phyloP scores from a whole-genome alignment of 2,797 vertebrate genomes.

The Chelonia mydas region DNA sequence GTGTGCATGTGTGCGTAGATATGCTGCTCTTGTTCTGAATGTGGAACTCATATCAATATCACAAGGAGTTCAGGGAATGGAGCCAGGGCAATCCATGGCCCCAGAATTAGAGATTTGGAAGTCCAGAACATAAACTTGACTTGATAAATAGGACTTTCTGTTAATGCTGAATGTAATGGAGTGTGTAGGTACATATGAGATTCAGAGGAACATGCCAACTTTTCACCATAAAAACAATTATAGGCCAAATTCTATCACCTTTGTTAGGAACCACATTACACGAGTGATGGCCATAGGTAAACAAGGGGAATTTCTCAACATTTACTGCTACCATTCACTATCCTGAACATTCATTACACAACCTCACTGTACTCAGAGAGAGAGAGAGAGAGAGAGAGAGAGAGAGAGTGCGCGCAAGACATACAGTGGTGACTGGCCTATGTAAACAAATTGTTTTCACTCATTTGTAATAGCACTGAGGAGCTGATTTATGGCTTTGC shows the following conservation, averaged over 20 bases:
- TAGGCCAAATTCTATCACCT: background rate
- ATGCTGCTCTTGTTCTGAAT: background rate
- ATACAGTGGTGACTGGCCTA: background rate
- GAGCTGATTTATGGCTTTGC: background rate
- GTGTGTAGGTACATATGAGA: background rate
- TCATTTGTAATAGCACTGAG: background rate
- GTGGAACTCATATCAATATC: background rate
- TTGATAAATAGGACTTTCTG: background rate
- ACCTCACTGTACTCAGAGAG: background rate
- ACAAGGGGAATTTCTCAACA: background rate
- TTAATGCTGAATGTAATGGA: background rate
- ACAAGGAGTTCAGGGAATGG: background rate
- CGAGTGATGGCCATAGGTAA: background rate
- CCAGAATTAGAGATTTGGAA: background rate
- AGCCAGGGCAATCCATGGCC: background rate
- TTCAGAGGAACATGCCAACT: accelerated
- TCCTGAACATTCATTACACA: background rate
- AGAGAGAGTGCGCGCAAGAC: background rate
- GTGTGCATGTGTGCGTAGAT: background rate
- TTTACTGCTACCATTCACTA: background rate
- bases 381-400: background rate
- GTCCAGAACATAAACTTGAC: background rate
- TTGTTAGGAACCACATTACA: background rate
- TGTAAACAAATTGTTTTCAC: background rate
- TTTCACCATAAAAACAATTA: background rate